Evolutionary conservation across 1,140 invertebrate species (phyloP), one percentile per base, ranked within the genome.

Genomic region (Musca domestica): DNA sequence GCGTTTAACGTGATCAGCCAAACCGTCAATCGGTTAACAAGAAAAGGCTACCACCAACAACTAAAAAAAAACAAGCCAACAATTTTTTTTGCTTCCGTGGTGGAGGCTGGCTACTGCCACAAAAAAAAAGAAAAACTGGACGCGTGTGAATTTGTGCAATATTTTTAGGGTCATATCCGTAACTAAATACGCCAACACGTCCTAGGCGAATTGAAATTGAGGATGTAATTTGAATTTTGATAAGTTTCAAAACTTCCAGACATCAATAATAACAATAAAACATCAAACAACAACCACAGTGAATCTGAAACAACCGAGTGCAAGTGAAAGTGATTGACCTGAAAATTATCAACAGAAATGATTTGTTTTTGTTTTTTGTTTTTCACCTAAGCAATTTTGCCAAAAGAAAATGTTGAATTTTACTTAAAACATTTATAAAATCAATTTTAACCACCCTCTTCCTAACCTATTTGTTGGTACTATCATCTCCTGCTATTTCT

Each of bases 121-220:
- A 30, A 41, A n/a, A n/a, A n/a, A n/a, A n/a, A n/a, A n/a, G n/a
- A n/a, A n/a, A 61, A 61, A 61, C 56, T 61, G 56, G 56, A 61
- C 56, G 56, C 56, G 56, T 61, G 56, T 61, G 56, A 61, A 61
- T 61, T 61, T n/a, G 17, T 61, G 56, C 56, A 61, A 61, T 30
- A 56, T 56, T 56, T 30, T 41, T 41, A 41, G 34, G 34, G 34
- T 41, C 34, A 41, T 12, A 30, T 30, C 27, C 27, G 20, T 22
- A 22, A 23, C 52, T 27, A 61, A 61, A 19, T 61, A n/a, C 41
- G 41, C n/a, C 19, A 61, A 61, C 56, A 61, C 56, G 56, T 61
- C 19, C 48, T 51, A 51, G 22, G 27, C 34, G 5, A 41, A 41
- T 41, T 41, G 6, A 12, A 41, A n/a, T n/a, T n/a, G 6, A 41